Percentiles rank a stretch among this genome's conserved stretches.
phyloP scores from a whole-genome alignment of 2,888 invertebrate species.

The Pterostichus madidus region DNA sequence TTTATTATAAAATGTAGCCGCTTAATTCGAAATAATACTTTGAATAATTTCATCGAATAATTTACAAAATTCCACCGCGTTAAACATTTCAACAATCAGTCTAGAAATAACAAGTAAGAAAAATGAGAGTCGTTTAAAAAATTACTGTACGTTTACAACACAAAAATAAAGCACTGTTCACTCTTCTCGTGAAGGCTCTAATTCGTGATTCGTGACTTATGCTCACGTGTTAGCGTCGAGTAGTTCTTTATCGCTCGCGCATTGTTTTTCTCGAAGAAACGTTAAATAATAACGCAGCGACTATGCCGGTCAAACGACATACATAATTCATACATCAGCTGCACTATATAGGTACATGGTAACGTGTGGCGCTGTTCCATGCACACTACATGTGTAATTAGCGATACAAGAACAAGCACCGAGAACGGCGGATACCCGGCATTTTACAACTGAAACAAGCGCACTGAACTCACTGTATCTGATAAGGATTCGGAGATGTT shows the following conservation, averaged over 20 bases:
- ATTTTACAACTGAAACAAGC: constrained; percentile 27
- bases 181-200: constrained; percentile 51
- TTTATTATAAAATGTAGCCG: too few species aligned
- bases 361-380: background rate
- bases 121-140: constrained; percentile 44
- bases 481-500: background rate
- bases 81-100: constrained; percentile 48
- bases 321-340: constrained; percentile 57
- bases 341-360: background rate
- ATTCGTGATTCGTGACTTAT: constrained; percentile 64
- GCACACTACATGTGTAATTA: constrained; percentile 56
- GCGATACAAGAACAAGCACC: constrained; percentile 10
- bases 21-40: background rate
- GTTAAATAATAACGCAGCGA: constrained; percentile 55
- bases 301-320: constrained; percentile 28
- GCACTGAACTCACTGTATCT: background rate
- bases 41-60: background rate
- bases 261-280: constrained; percentile 33
- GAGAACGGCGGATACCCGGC: background rate
- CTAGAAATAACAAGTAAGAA: constrained; percentile 41
- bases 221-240: constrained; percentile 39
- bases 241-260: constrained; percentile 31
- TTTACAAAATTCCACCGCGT: constrained; percentile 24
- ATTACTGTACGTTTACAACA: constrained; percentile 40
- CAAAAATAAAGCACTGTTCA: constrained; percentile 44